Evolutionary conservation across 2,113 vertebrate genomes (phyloP).

Genomic region (Formicarius rufipectus): DNA sequence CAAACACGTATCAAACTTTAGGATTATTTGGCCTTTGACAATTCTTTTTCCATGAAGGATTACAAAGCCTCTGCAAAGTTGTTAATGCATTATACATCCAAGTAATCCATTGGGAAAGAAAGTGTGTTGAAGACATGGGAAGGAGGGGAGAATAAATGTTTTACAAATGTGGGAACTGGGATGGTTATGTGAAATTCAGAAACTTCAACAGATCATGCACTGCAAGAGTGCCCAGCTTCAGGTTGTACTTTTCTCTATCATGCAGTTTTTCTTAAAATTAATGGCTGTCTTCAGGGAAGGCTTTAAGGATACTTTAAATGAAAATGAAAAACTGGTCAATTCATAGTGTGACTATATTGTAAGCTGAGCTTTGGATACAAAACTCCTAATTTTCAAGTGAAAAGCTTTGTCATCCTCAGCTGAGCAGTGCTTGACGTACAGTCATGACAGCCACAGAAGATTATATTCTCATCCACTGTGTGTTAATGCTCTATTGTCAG

Average conservation of each 20-base stretch:
- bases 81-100: background rate
- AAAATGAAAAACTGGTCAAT: background rate
- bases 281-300: background rate
- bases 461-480: accelerated
- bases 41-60: background rate
- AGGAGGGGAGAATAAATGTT: background rate
- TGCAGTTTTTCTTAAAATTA: background rate
- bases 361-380: background rate
- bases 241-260: background rate
- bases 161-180: background rate
- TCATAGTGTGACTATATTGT: no score
- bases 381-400: background rate
- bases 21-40: background rate
- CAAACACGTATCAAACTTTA: background rate
- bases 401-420: background rate
- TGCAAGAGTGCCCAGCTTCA: background rate
- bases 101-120: background rate
- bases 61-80: background rate
- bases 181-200: background rate
- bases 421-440: accelerated
- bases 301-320: background rate
- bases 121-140: background rate
- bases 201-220: background rate
- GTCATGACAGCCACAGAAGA: background rate
- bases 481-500: background rate